Conservation (phyloP, 2,888 invertebrate genomes). For the Chymomyza fuscimana region DNA sequence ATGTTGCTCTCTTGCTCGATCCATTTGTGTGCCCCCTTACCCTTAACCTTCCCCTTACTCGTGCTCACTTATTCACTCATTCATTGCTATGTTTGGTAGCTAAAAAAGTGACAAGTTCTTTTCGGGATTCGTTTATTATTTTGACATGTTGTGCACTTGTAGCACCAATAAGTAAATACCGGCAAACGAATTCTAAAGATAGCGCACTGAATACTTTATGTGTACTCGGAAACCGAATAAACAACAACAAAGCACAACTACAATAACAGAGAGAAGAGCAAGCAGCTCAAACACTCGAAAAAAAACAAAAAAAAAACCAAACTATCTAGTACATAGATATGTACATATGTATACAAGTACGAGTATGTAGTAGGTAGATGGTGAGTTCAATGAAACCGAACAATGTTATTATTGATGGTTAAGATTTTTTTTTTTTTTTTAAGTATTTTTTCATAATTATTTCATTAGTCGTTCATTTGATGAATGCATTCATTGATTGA, state of each 20-base stretch:
- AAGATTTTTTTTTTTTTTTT: constrained; percentile 7
- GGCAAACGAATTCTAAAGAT: constrained; percentile 54
- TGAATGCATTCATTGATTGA: constrained; percentile 4
- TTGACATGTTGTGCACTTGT: constrained; percentile 63
- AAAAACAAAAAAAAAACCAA: too few relatives aligned
- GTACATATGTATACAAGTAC: background rate
- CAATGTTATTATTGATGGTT: constrained; percentile 19
- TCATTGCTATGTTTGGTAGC: constrained; percentile 18
- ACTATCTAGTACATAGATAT: background rate
- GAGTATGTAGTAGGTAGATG: background rate
- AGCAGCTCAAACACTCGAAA: background rate
- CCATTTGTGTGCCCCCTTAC: constrained; percentile 10
- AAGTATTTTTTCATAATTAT: background rate
- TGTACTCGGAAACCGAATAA: background rate
- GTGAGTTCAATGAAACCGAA: constrained; percentile 56
- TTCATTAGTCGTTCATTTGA: background rate
- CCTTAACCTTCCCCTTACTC: background rate
- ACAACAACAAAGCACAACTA: background rate
- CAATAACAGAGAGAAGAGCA: background rate
- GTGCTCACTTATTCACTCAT: background rate
- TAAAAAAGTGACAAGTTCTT: constrained; percentile 59
- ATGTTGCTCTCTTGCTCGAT: constrained; percentile 50
- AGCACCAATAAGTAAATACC: constrained; percentile 32
- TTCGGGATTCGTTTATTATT: constrained; percentile 51
- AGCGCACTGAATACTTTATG: constrained; percentile 37